phyloP scores from a whole-genome alignment of 2,797 vertebrate species.

The Furcifer pardalis region DNA sequence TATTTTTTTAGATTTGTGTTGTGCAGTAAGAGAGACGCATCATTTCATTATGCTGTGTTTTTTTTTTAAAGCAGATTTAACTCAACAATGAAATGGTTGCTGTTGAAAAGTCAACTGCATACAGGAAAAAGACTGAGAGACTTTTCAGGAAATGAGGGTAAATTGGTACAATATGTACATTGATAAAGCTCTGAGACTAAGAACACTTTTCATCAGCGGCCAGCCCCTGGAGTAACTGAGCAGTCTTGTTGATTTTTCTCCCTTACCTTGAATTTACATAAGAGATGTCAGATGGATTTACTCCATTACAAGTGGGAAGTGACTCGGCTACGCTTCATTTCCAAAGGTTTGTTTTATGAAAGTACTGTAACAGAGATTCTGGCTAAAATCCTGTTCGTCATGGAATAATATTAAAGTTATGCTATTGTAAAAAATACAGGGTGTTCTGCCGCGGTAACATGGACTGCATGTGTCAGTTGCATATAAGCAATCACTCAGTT shows the following conservation, averaged over 20 bases:
- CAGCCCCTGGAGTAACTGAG: not conserved
- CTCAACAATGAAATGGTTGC: conserved; percentile 36
- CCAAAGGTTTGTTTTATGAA: not conserved
- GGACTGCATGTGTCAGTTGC: no score
- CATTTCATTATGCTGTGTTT: rapidly evolving
- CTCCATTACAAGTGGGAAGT: not conserved
- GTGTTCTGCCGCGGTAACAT: no score
- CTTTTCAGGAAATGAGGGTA: conserved; percentile 41
- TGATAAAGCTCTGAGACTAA: conserved; percentile 23
- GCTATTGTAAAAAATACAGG: no score
- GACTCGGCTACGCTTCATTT: not conserved
- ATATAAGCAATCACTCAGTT: no score
- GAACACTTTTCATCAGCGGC: not conserved
- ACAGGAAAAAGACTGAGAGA: not conserved
- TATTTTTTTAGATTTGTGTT: not conserved
- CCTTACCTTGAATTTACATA: rapidly evolving
- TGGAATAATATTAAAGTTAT: no score
- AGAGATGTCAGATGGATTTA: rapidly evolving
- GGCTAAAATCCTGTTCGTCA: no score
- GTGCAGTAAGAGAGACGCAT: not conserved
- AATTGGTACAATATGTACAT: conserved; percentile 39
- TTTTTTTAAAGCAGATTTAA: not conserved
- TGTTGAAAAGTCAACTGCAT: conserved; percentile 53
- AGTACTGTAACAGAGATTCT: not conserved
- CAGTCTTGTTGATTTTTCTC: not conserved